Conservation (phyloP, 37 sponge, comb jelly and placozoan species). For the Crambe crambe region DNA sequence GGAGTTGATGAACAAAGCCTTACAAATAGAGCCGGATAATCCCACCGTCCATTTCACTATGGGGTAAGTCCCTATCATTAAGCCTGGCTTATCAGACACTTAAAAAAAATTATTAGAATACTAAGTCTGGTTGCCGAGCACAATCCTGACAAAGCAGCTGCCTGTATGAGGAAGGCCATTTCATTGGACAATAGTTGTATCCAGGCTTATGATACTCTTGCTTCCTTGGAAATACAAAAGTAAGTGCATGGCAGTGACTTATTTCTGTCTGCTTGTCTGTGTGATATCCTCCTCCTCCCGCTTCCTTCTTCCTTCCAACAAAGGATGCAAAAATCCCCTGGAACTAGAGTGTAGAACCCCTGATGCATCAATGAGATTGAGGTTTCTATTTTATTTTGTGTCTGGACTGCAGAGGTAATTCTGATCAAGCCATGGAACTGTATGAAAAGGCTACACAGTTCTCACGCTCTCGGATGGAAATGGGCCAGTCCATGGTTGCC, state of each 20-base stretch:
- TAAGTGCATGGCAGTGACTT: no score
- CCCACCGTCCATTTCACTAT: conserved; percentile 41
- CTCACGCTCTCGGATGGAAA: conserved; percentile 39
- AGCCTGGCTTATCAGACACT: conserved; percentile 10
- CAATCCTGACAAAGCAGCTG: conserved; percentile 21
- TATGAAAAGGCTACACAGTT: conserved; percentile 43
- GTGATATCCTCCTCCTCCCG: not conserved
- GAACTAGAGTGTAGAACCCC: no score
- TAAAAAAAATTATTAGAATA: conserved; percentile 19
- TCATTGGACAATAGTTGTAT: conserved; percentile 57
- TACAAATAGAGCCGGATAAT: conserved; percentile 59
- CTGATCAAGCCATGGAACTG: conserved; percentile 39
- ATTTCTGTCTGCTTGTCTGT: no score
- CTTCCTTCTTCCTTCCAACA: no score
- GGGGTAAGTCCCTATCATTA: conserved; percentile 27
- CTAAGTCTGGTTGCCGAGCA: conserved; percentile 22
- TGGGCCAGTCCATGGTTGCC: conserved; percentile 50
- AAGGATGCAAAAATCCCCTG: no score
- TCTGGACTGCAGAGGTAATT: conserved; percentile 27
- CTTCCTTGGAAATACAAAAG: conserved; percentile 79
- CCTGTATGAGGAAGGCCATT: conserved; percentile 48
- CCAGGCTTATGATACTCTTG: conserved; percentile 71
- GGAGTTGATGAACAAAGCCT: conserved; percentile 54
- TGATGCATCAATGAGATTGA: no score
- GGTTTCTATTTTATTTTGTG: not conserved